phyloP scores from a whole-genome alignment of 2,888 invertebrate genomes.

The Arge pagana region DNA sequence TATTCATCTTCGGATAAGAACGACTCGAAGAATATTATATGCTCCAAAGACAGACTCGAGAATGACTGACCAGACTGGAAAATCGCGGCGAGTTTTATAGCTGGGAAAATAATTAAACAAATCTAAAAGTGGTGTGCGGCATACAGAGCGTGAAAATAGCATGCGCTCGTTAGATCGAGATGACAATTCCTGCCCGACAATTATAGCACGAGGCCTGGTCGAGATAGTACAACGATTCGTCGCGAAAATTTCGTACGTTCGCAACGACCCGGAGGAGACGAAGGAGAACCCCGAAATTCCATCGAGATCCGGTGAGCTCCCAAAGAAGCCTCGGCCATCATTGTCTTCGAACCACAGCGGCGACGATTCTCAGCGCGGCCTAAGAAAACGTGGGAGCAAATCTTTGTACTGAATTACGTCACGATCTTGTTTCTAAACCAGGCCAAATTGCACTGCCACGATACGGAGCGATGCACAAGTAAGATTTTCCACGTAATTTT shows the following conservation, averaged over 20 bases:
- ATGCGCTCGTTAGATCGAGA: slow-evolving; percentile 14
- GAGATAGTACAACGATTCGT: no score
- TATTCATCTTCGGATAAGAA: slow-evolving; percentile 24
- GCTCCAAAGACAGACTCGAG: slow-evolving; percentile 1
- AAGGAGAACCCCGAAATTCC: no score
- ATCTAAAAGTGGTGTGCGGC: slow-evolving; percentile 23
- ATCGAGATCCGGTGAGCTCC: no score
- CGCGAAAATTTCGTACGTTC: no score
- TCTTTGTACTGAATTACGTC: no score
- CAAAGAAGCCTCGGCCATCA: no score
- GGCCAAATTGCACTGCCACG: slow-evolving; percentile 12
- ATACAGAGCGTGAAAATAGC: slow-evolving; percentile 55
- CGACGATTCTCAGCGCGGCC: no score
- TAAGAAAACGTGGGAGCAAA: no score
- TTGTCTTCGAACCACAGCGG: no score
- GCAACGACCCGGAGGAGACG: no score
- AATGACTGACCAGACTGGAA: slow-evolving; percentile 19
- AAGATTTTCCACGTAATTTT: slow-evolving; percentile 11
- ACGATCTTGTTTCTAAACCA: slow-evolving; percentile 18
- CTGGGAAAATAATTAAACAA: slow-evolving; percentile 16
- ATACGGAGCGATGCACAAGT: slow-evolving; percentile 18
- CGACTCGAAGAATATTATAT: slow-evolving; percentile 7
- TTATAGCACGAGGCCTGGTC: no score
- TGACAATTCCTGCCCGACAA: no score
- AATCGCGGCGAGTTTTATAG: slow-evolving; percentile 10